Evolutionary conservation across 2,888 invertebrate genomes (phyloP).

Genomic region (Sesia bembeciformis): DNA sequence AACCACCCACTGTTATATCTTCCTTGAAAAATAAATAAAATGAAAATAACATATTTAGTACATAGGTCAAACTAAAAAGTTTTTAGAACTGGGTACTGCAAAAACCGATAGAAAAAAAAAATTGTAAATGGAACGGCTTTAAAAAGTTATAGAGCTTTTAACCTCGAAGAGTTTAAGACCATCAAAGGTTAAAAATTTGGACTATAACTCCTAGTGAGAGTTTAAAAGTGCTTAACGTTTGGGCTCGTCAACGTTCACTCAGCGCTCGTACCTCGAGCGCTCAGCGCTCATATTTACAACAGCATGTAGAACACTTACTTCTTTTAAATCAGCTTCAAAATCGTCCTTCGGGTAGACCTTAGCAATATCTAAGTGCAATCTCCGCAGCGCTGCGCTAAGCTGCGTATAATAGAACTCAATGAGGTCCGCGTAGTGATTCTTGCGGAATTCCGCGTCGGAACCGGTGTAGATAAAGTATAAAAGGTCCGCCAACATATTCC

Average conservation of each 20-base stretch:
- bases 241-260: background rate
- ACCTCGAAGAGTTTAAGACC: no score
- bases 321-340: constrained; percentile 20
- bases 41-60: no score
- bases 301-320: constrained; percentile 9
- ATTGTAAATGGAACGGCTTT: no score
- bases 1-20: no score
- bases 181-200: no score
- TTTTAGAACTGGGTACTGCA: no score
- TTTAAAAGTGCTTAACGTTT: background rate
- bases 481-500: constrained; percentile 15
- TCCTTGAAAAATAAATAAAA: no score
- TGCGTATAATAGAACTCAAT: constrained; percentile 22
- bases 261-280: background rate
- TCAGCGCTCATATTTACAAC: no score
- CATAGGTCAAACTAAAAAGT: no score
- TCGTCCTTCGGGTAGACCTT: constrained; percentile 17
- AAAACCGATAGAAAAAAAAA: no score
- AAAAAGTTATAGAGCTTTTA: no score
- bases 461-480: constrained; percentile 25
- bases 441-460: constrained; percentile 24
- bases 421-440: constrained; percentile 12
- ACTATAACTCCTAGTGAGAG: no score
- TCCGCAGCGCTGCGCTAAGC: constrained; percentile 12
- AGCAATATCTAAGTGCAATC: constrained; percentile 16